A percentile compares a stretch with the other conserved stretches of the same genome.
Evolutionary conservation across 2,888 invertebrate genomes (phyloP).

Genomic region (Dione juno): DNA sequence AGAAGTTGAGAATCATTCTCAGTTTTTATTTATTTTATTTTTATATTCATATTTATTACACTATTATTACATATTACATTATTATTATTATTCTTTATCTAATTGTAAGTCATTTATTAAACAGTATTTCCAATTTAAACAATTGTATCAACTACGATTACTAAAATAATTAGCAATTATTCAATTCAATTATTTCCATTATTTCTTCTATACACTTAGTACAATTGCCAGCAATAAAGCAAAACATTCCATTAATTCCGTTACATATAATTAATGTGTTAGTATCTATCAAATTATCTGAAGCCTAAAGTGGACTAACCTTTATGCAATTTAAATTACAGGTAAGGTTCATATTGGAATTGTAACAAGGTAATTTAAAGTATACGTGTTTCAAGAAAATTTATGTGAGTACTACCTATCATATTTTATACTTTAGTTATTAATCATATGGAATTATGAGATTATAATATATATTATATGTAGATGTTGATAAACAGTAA

Average conservation of each 20-base stretch:
- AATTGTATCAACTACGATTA: not conserved
- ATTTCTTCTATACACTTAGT: not conserved
- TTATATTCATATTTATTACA: too few relatives aligned
- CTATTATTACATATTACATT: too few relatives aligned
- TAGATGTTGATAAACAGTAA: not conserved
- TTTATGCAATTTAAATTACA: slow-evolving; percentile 24
- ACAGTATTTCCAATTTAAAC: too few relatives aligned
- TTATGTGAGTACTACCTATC: not conserved
- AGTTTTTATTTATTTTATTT: too few relatives aligned
- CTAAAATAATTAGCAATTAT: not conserved
- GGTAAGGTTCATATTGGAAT: slow-evolving; percentile 17
- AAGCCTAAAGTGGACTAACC: slow-evolving; percentile 22
- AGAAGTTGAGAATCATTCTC: too few relatives aligned
- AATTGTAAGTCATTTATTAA: too few relatives aligned
- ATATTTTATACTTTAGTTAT: not conserved
- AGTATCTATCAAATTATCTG: slow-evolving; percentile 4
- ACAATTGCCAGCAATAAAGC: slow-evolving; percentile 9
- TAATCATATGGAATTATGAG: not conserved
- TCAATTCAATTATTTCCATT: not conserved
- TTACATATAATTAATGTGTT: slow-evolving; percentile 10
- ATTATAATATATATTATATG: not conserved
- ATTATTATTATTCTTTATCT: too few relatives aligned
- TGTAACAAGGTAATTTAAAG: slow-evolving; percentile 18
- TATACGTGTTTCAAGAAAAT: not conserved
- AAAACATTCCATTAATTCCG: slow-evolving; percentile 7